Conservation (phyloP, 2,888 invertebrate genomes). For the Leptopilina drosophilae region DNA sequence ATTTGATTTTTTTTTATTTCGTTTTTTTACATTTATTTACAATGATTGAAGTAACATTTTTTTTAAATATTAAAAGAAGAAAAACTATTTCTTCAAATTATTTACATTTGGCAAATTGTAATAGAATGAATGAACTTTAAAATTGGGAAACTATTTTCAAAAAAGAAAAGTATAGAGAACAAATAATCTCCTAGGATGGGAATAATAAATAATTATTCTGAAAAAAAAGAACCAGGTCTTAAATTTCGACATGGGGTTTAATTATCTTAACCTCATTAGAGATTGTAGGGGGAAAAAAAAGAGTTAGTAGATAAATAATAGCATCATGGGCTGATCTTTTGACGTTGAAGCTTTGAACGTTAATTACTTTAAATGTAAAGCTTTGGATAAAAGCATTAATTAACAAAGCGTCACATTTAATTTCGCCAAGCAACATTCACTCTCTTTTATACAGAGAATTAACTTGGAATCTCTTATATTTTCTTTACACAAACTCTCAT, state of each 20-base stretch:
- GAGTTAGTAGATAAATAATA: slow-evolving; percentile 5
- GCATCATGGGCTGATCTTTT: not conserved
- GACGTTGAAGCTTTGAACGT: slow-evolving; percentile 6
- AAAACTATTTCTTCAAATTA: no score
- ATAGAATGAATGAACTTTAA: no score
- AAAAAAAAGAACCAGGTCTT: not conserved
- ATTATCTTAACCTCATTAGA: slow-evolving; percentile 9
- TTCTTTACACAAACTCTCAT: not conserved
- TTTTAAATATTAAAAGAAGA: not conserved
- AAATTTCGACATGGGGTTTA: not conserved
- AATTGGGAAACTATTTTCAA: no score
- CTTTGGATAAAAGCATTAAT: slow-evolving; percentile 25
- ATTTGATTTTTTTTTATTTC: no score
- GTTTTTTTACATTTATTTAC: no score
- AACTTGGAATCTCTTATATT: not conserved
- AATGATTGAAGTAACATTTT: not conserved
- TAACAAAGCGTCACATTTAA: slow-evolving; percentile 28
- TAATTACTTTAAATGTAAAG: slow-evolving; percentile 17
- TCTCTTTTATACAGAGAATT: not conserved
- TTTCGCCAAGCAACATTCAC: not conserved
- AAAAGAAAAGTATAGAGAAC: no score
- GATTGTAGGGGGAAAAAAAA: not conserved
- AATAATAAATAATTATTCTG: no score
- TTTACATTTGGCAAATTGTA: no score
- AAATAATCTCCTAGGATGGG: no score